Conservation (phyloP, 2,888 invertebrate species). For the Adelognathus sp. region DNA sequence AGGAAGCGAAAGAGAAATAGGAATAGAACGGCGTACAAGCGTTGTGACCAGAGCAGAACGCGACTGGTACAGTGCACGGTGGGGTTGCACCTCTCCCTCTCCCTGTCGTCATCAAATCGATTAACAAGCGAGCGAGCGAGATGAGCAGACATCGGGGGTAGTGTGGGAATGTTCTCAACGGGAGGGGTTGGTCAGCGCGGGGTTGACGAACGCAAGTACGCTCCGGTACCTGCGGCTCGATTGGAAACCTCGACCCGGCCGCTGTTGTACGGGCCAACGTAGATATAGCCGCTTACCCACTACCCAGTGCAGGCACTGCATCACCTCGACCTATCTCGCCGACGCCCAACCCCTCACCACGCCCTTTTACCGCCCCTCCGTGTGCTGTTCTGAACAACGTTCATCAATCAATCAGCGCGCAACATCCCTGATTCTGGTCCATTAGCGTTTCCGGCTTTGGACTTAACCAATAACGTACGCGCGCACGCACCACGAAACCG, state of each 20-base stretch:
- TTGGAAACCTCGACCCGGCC: conserved; percentile 23
- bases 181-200: neutral
- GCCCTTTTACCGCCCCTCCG: conserved; percentile 34
- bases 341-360: neutral
- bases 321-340: conserved; percentile 21
- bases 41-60: conserved; percentile 30
- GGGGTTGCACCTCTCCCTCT: no score
- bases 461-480: conserved; percentile 23
- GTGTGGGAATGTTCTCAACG: neutral
- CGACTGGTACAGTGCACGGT: conserved; percentile 2
- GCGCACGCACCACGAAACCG: conserved; percentile 1
- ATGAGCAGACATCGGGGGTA: conserved; percentile 4
- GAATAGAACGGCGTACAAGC: conserved; percentile 8
- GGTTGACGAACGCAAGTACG: conserved; percentile 20
- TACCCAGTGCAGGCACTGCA: conserved; percentile 14
- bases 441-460: conserved; percentile 62
- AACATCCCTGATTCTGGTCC: conserved; percentile 61
- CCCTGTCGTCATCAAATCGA: conserved; percentile 29
- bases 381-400: conserved; percentile 45
- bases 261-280: neutral
- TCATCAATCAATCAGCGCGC: conserved; percentile 63
- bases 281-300: neutral
- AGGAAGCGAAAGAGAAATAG: conserved; percentile 1
- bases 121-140: conserved; percentile 28
- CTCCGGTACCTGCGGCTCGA: conserved; percentile 43